Evolutionary conservation across 1,140 invertebrate species (phyloP).

Genomic region (Ceratoteleas bidentatus): DNA sequence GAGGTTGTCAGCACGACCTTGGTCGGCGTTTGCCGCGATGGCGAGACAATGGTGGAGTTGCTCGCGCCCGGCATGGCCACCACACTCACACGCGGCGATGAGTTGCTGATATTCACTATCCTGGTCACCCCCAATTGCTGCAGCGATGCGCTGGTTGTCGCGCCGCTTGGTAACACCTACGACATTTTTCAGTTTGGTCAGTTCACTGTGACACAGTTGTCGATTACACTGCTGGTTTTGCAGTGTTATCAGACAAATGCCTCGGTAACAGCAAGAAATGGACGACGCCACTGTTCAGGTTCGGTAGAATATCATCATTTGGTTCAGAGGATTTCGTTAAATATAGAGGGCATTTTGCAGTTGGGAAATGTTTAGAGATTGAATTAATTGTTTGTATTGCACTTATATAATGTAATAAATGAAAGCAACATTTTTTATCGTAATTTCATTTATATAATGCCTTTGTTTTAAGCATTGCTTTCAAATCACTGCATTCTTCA

Average conservation of each 20-base stretch:
- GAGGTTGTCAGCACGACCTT: conserved; percentile 78
- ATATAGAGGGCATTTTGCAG: conserved; percentile 53
- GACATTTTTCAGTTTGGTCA: no score
- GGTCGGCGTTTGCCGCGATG: conserved; percentile 72
- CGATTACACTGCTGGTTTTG: background rate
- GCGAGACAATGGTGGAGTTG: conserved; percentile 71
- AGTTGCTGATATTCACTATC: conserved; percentile 77
- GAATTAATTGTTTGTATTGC: no score
- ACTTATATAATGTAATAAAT: no score
- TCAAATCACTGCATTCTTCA: no score
- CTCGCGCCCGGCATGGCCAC: conserved; percentile 72
- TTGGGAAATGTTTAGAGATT: no score
- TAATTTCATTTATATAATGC: no score
- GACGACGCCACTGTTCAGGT: conserved; percentile 69
- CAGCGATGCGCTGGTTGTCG: conserved; percentile 72
- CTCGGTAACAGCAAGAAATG: conserved; percentile 70
- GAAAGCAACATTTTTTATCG: no score
- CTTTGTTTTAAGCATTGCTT: no score
- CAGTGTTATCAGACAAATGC: conserved; percentile 71
- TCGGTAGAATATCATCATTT: conserved; percentile 61
- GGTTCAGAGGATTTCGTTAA: background rate
- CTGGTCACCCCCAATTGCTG: conserved; percentile 79
- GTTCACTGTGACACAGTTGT: no score
- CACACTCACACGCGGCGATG: conserved; percentile 73
- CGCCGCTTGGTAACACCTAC: conserved; percentile 76